Percentiles rank a stretch among this genome's conserved stretches.
phyloP scores from a whole-genome alignment of 2,888 invertebrate species.

The Maniola hyperantus region DNA sequence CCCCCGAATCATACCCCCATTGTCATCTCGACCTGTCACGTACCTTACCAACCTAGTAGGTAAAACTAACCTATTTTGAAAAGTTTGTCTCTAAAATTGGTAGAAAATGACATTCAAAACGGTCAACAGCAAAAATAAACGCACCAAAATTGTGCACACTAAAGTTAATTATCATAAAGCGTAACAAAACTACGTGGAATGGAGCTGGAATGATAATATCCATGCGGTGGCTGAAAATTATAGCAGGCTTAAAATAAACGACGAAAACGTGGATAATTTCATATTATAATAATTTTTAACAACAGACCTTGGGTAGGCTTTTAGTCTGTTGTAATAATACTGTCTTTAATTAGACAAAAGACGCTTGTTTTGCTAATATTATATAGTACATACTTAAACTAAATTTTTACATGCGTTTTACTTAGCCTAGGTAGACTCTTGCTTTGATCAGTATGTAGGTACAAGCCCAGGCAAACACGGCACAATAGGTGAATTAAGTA shows the following conservation, averaged over 20 bases:
- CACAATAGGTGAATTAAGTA: no score
- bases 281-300: slow-evolving; percentile 22
- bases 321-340: neutral
- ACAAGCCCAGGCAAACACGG: no score
- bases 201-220: slow-evolving; percentile 25
- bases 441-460: no score
- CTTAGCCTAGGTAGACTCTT: no score
- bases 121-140: slow-evolving; percentile 3
- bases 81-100: neutral
- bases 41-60: no score
- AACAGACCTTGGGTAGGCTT: slow-evolving; percentile 5
- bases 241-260: slow-evolving; percentile 22
- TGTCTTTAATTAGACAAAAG: neutral
- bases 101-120: neutral
- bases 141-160: slow-evolving; percentile 5
- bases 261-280: slow-evolving; percentile 21
- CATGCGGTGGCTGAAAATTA: slow-evolving; percentile 23
- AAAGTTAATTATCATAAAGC: slow-evolving; percentile 23
- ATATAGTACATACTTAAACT: no score
- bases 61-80: no score
- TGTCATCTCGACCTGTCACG: no score
- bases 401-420: no score
- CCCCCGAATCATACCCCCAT: no score
- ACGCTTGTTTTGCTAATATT: neutral
- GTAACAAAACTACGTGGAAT: slow-evolving; percentile 16